Conservation (phyloP, 2,113 vertebrate genomes). For the Periophthalmodon schlosseri region DNA sequence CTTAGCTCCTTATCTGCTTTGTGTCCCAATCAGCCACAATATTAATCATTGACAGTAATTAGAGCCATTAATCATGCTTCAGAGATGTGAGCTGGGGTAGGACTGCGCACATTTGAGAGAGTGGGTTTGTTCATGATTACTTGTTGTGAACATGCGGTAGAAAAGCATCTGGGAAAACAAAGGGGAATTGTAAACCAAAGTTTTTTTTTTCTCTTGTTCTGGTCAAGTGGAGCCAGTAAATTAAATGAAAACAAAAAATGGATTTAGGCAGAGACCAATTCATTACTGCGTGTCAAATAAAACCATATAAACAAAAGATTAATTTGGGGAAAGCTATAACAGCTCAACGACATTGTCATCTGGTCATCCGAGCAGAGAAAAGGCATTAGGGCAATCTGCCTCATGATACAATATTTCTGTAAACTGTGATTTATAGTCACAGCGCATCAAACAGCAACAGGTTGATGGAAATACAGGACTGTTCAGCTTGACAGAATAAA, state of each 20-base stretch:
- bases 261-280: slow-evolving; percentile 11
- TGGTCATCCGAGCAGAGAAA: slow-evolving; percentile 31
- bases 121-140: slow-evolving; percentile 46
- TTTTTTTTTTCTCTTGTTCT: slow-evolving; percentile 43
- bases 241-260: slow-evolving; percentile 33
- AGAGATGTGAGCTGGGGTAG: slow-evolving; percentile 64
- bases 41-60: slow-evolving; percentile 81
- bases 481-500: not conserved
- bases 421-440: slow-evolving; percentile 16
- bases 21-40: slow-evolving; percentile 71
- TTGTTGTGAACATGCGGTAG: slow-evolving; percentile 31
- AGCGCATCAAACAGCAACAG: slow-evolving; percentile 1
- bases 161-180: slow-evolving; percentile 51
- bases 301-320: slow-evolving; percentile 27
- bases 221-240: slow-evolving; percentile 31
- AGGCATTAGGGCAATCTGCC: slow-evolving; percentile 7
- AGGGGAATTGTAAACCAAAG: slow-evolving; percentile 45
- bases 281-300: slow-evolving; percentile 26
- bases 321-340: slow-evolving; percentile 13
- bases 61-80: slow-evolving; percentile 78
- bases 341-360: slow-evolving; percentile 20
- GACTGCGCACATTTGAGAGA: slow-evolving; percentile 32
- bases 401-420: slow-evolving; percentile 12
- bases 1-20: slow-evolving; percentile 73
- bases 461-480: not conserved